phyloP scores from a whole-genome alignment of 2,797 vertebrate species.

The Notolabrus celidotus region DNA sequence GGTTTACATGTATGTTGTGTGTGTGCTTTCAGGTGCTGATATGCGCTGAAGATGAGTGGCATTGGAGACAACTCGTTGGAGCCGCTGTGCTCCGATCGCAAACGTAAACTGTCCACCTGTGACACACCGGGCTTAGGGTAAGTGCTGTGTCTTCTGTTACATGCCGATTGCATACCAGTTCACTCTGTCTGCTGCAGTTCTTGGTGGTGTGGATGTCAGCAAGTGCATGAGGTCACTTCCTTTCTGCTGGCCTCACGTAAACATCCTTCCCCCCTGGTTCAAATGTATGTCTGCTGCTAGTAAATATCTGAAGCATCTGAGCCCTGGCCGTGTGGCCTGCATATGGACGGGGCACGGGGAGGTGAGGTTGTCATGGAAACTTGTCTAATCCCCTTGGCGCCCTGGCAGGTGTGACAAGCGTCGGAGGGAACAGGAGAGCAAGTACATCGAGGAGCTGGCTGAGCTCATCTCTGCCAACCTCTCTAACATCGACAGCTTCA shows the following conservation, averaged over 20 bases:
- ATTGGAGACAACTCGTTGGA: constrained; percentile 94
- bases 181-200: constrained; percentile 15
- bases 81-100: constrained; percentile 92
- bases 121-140: constrained; percentile 93
- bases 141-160: constrained; percentile 44
- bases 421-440: constrained; percentile 98
- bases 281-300: constrained; percentile 16
- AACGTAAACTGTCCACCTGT: constrained; percentile 94
- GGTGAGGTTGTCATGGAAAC: constrained; percentile 76
- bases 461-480: constrained; percentile 99
- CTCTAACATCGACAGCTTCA: constrained; percentile 98
- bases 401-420: constrained; percentile 94
- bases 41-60: constrained; percentile 94
- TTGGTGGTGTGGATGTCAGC: constrained; percentile 17
- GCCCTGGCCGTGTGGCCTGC: constrained; percentile 34
- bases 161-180: not conserved
- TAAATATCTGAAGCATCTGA: constrained; percentile 45
- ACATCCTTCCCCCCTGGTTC: not conserved
- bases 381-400: constrained; percentile 67
- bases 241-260: constrained; percentile 5
- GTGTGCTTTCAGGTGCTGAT: constrained; percentile 89
- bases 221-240: constrained; percentile 16
- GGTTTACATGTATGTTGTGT: not conserved
- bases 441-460: constrained; percentile 98
- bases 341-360: constrained; percentile 46